Evolutionary conservation across 92 coral and sea anemone species (phyloP), one percentile per base, ranked within the genome.

Genomic region (Blastomussa wellsi): DNA sequence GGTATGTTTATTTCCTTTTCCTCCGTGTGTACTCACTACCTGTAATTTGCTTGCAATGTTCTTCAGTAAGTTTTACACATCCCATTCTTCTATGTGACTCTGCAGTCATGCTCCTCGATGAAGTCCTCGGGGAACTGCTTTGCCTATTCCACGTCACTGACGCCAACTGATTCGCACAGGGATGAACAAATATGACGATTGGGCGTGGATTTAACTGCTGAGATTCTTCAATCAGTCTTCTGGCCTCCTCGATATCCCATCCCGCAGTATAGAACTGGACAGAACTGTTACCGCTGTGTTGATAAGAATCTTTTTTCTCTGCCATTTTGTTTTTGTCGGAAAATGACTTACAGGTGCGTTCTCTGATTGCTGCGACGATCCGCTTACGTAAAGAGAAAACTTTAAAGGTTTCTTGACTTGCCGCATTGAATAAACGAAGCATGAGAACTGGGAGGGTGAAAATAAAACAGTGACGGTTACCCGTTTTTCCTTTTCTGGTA

Each of bases 241-340:
- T 73, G 14, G 77, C 77, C 57, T 26, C 53, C 33, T 73, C 55
- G n/a, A 26, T 20, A 73, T 73, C 31, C 77, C 77, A 73, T 39
- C 77, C 55, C 53, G 77, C 17, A 39, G 77, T 22, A 19, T 73
- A 11, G 29, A 29, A 73, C 15, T 53, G 38, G 24, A 12, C 13
- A 24, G 14, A 41, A 11, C 53, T 72, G 15, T 42, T 11, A 32
- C 31, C 41, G 10, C 42, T 39, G 28, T n/a, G 76, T 11, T 37
- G 49, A 72, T 72, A 37, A 36, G 76, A 41, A 13, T 5, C 5
- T 19, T 41, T 73, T 73, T 48, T 47, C 35, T 11, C 77, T 29
- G 77, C 77, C 77, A 41, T 42, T 22, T 73, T 24, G 31, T 33
- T 52, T 52, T 73, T 19, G 53, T 19, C n/a, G 15, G 36, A 24